Conservation (phyloP, 2,113 vertebrate species). For the Turdus rufiventris region DNA sequence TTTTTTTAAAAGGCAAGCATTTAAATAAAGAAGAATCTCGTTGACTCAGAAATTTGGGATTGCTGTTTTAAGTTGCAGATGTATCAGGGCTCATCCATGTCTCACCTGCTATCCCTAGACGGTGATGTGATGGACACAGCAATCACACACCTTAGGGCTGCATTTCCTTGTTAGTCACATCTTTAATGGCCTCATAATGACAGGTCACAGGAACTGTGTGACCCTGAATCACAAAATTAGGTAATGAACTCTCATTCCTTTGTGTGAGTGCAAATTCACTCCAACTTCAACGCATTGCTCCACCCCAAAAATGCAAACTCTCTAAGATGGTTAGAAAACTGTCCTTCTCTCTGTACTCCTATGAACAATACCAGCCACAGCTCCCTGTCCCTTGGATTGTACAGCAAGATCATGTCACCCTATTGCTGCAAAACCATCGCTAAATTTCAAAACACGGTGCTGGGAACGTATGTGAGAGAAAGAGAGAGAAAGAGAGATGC, state of each 20-base stretch:
- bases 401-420: rapidly evolving
- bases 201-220: neutral
- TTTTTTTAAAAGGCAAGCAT: neutral
- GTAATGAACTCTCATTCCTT: neutral
- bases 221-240: constrained; percentile 41
- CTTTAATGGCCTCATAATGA: constrained; percentile 22
- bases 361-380: neutral
- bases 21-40: neutral
- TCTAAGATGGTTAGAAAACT: neutral
- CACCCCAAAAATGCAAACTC: neutral
- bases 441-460: neutral
- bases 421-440: neutral
- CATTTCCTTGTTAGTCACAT: constrained; percentile 1
- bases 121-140: neutral
- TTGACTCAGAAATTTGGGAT: neutral
- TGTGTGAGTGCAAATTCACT: neutral
- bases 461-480: neutral
- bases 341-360: neutral
- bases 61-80: neutral
- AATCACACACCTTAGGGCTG: neutral
- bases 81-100: neutral
- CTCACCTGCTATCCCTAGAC: neutral
- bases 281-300: neutral
- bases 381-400: neutral
- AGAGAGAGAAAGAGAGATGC: neutral